These are phyloP conservation scores for Parochlus steinenii DNA, from an alignment of 2,888 invertebrate genomes.

Conservation along the genomic window DNA sequence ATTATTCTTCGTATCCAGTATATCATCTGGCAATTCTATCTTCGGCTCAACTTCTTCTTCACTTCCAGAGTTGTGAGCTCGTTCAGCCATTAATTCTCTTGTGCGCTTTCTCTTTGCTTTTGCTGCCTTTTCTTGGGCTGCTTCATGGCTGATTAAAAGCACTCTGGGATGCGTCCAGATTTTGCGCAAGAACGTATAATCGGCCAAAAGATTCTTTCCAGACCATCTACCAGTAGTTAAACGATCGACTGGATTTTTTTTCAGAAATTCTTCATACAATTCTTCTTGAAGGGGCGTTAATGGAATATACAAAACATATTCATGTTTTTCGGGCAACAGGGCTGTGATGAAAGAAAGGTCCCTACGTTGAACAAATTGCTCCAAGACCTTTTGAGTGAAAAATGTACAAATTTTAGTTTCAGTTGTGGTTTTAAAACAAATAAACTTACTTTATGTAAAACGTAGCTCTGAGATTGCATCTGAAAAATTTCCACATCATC, in stretches of 20 bases:
- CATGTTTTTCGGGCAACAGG: constrained; percentile 67
- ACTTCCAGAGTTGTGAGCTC: no score
- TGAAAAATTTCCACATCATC: constrained; percentile 54
- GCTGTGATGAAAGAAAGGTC: constrained; percentile 63
- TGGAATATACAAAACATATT: constrained; percentile 67
- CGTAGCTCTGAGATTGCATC: constrained; percentile 75
- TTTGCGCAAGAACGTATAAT: constrained; percentile 34
- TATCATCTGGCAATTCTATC: constrained; percentile 29
- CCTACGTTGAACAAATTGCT: constrained; percentile 53
- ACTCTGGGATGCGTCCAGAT: constrained; percentile 55
- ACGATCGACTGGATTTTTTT: constrained; percentile 23
- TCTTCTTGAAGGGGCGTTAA: constrained; percentile 53
- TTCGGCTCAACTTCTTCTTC: constrained; percentile 28
- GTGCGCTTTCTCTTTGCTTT: no score
- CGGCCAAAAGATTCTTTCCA: constrained; percentile 35
- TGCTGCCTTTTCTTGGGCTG: no score
- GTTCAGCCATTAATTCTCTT: no score
- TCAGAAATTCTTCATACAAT: constrained; percentile 25
- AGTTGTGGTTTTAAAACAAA: no score
- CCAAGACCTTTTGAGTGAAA: constrained; percentile 67
- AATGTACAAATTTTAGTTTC: no score
- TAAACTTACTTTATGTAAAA: no score
- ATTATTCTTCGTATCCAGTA: constrained; percentile 23
- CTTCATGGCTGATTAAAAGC: no score
- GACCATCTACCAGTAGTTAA: no score